phyloP scores from a whole-genome alignment of 2,888 invertebrate genomes.

The Mesorhabditis belari region DNA sequence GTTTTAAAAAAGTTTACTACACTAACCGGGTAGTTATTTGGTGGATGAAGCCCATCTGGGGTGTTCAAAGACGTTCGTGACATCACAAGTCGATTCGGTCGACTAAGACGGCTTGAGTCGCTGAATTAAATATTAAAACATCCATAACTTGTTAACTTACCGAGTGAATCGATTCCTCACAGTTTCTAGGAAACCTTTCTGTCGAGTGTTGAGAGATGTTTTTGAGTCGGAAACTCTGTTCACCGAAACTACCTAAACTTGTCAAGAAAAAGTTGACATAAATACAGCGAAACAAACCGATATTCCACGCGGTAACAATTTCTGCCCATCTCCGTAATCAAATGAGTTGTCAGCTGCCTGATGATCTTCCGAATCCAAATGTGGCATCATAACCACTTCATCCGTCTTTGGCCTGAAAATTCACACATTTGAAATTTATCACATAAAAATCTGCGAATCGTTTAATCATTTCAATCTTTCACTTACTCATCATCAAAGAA shows the following conservation, averaged over 20 bases:
- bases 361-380: conserved; percentile 12
- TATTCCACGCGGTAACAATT: conserved; percentile 13
- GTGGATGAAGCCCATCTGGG: neutral
- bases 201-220: conserved; percentile 7
- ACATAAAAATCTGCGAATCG: neutral
- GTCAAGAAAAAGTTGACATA: neutral
- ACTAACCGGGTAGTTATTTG: neutral
- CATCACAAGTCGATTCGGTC: neutral
- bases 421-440: neutral
- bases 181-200: conserved; percentile 2
- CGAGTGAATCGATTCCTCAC: conserved; percentile 3
- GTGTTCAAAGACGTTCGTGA: neutral
- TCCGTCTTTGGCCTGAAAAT: conserved; percentile 13
- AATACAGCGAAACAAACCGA: neutral
- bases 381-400: conserved; percentile 25
- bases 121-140: neutral
- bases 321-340: conserved; percentile 14
- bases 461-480: too few species aligned
- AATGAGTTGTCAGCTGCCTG: conserved; percentile 7
- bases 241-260: conserved; percentile 28
- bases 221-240: conserved; percentile 21
- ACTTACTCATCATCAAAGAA: too few species aligned
- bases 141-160: neutral
- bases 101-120: neutral
- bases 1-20: neutral